A percentile compares a stretch with the other conserved stretches of the same genome.
Conservation (phyloP, 1,140 invertebrate species). For the Penaeus chinensis region DNA sequence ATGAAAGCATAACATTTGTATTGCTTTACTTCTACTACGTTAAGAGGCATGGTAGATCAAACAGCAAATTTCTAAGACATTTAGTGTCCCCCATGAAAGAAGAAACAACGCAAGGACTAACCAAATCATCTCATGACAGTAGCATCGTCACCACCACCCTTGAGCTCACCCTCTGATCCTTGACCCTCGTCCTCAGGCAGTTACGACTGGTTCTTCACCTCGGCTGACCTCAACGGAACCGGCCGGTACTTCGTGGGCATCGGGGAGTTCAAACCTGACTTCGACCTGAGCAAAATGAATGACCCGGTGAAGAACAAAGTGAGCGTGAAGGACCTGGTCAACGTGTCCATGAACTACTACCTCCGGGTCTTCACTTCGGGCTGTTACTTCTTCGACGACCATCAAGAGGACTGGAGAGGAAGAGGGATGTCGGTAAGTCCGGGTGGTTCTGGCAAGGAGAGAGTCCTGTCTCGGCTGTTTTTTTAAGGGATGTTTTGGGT, state of each 20-base stretch:
- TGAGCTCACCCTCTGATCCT: neutral
- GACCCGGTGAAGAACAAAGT: slow-evolving; percentile 58
- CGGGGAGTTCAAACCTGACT: slow-evolving; percentile 45
- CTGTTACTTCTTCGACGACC: slow-evolving; percentile 66
- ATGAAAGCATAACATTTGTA: too few relatives aligned
- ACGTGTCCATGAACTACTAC: slow-evolving; percentile 66
- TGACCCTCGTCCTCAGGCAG: slow-evolving; percentile 11
- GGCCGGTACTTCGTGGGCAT: slow-evolving; percentile 58
- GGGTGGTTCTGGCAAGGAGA: too few relatives aligned
- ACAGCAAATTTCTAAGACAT: too few relatives aligned
- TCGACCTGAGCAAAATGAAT: slow-evolving; percentile 1
- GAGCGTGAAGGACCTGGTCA: slow-evolving; percentile 40
- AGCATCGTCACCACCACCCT: neutral
- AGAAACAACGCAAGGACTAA: too few relatives aligned
- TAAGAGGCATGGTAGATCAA: too few relatives aligned
- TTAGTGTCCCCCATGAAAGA: too few relatives aligned
- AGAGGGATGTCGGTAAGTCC: slow-evolving; percentile 65
- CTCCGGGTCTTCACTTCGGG: slow-evolving; percentile 66
- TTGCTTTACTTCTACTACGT: too few relatives aligned
- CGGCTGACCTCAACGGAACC: slow-evolving; percentile 25
- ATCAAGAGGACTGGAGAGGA: slow-evolving; percentile 65
- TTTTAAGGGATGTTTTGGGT: neutral
- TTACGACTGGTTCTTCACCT: slow-evolving; percentile 23
- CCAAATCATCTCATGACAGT: too few relatives aligned
- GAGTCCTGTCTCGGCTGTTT: neutral